Evolutionary conservation across 2,797 vertebrate genomes (phyloP).

Genomic region (Lacerta bilineata): DNA sequence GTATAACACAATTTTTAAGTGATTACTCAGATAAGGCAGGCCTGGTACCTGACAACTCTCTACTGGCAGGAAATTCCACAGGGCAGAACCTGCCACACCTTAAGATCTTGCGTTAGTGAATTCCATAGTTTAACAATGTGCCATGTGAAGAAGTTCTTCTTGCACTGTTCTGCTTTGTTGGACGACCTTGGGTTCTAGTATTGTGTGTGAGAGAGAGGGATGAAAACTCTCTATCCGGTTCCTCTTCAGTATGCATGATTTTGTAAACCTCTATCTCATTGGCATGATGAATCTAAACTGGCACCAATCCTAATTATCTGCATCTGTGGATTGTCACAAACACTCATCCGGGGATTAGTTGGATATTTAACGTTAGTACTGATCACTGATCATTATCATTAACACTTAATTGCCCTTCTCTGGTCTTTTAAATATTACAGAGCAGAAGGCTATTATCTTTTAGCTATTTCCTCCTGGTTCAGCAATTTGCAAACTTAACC

Average conservation of each 20-base stretch:
- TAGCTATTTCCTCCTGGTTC: neutral
- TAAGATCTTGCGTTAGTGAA: no score
- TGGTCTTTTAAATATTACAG: neutral
- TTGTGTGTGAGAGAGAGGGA: no score
- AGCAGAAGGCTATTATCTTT: neutral
- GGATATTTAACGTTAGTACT: neutral
- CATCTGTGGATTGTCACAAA: neutral
- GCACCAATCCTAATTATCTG: neutral
- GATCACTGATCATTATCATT: neutral
- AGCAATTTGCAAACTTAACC: neutral
- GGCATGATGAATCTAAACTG: neutral
- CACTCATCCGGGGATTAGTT: neutral
- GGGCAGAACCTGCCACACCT: no score
- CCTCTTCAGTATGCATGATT: neutral
- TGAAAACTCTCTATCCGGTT: neutral
- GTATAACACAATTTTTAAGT: no score
- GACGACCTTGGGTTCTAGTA: no score
- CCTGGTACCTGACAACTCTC: no score
- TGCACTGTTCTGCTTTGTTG: no score
- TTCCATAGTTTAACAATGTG: no score
- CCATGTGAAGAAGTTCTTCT: no score
- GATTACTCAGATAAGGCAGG: no score
- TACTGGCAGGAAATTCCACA: no score
- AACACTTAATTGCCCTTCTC: neutral
- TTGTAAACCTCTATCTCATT: neutral